A percentile compares a stretch with the other conserved stretches of the same genome.
Conservation (phyloP, 2,797 vertebrate species). For the Sebastes steindachneri region DNA sequence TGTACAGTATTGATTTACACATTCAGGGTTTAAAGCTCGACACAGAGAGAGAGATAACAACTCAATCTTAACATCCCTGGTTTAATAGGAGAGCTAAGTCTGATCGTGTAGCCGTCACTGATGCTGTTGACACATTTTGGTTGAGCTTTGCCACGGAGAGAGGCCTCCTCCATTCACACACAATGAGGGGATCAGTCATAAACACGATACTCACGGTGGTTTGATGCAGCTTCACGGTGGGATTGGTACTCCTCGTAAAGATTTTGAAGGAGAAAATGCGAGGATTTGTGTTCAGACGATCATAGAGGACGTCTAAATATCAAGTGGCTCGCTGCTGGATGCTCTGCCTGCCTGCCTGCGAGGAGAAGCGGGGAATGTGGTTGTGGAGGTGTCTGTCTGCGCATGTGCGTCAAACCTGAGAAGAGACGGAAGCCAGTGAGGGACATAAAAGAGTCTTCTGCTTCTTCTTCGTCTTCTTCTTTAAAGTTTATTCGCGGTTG, state of each 20-base stretch:
- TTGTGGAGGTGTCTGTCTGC: neutral
- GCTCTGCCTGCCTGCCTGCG: conserved; percentile 14
- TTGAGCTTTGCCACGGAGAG: conserved; percentile 32
- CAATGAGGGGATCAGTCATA: conserved; percentile 58
- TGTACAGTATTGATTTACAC: too few species aligned
- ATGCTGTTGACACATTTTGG: conserved; percentile 68
- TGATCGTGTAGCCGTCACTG: neutral
- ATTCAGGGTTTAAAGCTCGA: rapidly evolving
- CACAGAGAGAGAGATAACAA: rapidly evolving
- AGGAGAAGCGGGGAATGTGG: conserved; percentile 81
- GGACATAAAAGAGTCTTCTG: too few species aligned
- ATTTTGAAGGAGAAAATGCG: neutral
- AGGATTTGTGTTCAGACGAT: neutral
- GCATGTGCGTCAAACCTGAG: too few species aligned
- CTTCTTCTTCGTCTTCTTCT: too few species aligned
- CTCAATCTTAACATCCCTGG: rapidly evolving
- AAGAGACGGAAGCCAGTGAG: too few species aligned
- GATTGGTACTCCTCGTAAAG: neutral
- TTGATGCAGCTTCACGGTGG: neutral
- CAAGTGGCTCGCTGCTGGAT: neutral
- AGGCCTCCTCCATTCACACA: conserved; percentile 75
- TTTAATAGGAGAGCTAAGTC: neutral
- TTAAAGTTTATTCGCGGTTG: too few species aligned
- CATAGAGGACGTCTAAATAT: neutral
- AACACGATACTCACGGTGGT: conserved; percentile 65